Percentiles rank a stretch among this genome's conserved stretches.
Conservation (phyloP, 2,888 invertebrate species). For the Keiferia lycopersicella region DNA sequence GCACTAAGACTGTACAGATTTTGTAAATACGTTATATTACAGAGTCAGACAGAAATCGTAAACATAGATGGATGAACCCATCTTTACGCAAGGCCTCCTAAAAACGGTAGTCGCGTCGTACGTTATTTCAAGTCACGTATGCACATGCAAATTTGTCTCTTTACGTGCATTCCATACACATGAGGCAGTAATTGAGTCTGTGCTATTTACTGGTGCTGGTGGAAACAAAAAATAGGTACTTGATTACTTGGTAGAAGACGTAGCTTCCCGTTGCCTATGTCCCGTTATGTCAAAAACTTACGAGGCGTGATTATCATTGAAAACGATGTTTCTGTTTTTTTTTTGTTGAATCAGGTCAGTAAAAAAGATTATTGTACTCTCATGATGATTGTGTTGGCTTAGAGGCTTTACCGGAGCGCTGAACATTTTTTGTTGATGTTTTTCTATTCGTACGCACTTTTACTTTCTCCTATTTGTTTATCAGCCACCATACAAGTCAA, state of each 20-base stretch:
- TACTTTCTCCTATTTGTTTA: constrained; percentile 7
- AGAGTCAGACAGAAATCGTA: not conserved
- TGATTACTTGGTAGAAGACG: constrained; percentile 19
- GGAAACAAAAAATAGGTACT: constrained; percentile 8
- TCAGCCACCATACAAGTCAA: not conserved
- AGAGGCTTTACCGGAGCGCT: not conserved
- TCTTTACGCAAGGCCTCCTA: constrained; percentile 35
- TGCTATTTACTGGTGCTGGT: constrained; percentile 7
- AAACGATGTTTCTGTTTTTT: not conserved
- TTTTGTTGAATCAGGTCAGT: constrained; percentile 9
- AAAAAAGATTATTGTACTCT: not conserved
- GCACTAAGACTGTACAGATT: too few relatives aligned
- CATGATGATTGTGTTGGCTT: not conserved
- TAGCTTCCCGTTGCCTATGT: constrained; percentile 22
- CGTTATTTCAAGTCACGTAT: constrained; percentile 55
- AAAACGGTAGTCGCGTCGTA: constrained; percentile 37
- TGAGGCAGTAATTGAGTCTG: constrained; percentile 25
- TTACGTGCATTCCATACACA: constrained; percentile 58
- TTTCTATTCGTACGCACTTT: not conserved
- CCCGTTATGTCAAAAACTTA: constrained; percentile 23
- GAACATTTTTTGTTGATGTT: not conserved
- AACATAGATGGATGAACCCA: not conserved
- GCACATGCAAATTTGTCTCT: constrained; percentile 57
- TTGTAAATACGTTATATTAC: not conserved
- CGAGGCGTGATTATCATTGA: constrained; percentile 16